These are phyloP conservation scores for Drosophila hydei DNA, from an alignment of 1,140 invertebrate genomes.

Conservation along the genomic window DNA sequence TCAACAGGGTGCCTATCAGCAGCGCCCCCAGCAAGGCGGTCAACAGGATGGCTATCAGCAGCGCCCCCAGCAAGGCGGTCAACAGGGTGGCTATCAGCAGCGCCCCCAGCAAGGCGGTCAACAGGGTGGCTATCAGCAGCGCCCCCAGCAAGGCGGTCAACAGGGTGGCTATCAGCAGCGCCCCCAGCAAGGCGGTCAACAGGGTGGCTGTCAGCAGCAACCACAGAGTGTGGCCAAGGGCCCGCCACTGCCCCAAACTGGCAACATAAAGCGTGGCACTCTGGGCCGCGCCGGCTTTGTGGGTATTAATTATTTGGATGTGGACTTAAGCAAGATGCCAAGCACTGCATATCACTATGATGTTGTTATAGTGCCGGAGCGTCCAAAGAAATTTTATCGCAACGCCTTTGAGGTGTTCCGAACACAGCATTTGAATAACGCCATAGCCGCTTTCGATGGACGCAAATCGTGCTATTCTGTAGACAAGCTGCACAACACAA, in stretches of 20 bases:
- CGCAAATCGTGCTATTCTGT: constrained; percentile 84
- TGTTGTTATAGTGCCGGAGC: constrained; percentile 85
- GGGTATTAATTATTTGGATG: constrained; percentile 86
- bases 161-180: constrained; percentile 25
- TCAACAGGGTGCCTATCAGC: constrained; percentile 5
- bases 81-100: constrained; percentile 27
- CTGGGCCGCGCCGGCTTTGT: constrained; percentile 84
- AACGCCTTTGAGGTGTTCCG: constrained; percentile 69
- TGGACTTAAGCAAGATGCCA: constrained; percentile 84
- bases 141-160: constrained; percentile 5
- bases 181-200: constrained; percentile 2
- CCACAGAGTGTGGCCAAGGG: no score
- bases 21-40: constrained; percentile 1
- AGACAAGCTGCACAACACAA: constrained; percentile 30
- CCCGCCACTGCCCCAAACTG: constrained; percentile 17
- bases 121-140: constrained; percentile 22
- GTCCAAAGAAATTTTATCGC: constrained; percentile 84
- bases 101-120: constrained; percentile 20
- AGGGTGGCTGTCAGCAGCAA: not conserved
- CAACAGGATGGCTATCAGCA: constrained; percentile 15
- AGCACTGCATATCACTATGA: constrained; percentile 85
- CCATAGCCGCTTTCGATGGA: constrained; percentile 89
- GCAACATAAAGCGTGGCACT: constrained; percentile 78
- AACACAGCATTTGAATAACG: constrained; percentile 57
- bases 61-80: not conserved